phyloP scores from a whole-genome alignment of 2,888 invertebrate genomes.

The Diaperis boleti region DNA sequence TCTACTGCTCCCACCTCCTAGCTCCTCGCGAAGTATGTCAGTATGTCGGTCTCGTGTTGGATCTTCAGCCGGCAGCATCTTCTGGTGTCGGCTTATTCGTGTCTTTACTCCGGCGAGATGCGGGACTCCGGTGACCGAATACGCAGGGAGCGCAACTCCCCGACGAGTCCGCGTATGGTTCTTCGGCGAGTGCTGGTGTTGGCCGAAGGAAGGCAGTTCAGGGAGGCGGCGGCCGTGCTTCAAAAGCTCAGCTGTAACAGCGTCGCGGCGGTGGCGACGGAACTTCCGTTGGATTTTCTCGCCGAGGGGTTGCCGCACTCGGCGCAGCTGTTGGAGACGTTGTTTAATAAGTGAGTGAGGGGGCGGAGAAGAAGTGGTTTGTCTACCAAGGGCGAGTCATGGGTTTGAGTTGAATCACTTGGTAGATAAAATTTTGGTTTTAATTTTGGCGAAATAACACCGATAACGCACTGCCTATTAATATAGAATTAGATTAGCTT shows the following conservation, averaged over 20 bases:
- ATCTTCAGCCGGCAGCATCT: slow-evolving; percentile 42
- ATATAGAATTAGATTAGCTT: too few relatives aligned
- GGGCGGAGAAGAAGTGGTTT: background rate
- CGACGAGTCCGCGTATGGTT: slow-evolving; percentile 76
- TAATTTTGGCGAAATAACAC: too few relatives aligned
- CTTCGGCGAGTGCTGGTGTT: slow-evolving; percentile 80
- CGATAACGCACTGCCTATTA: too few relatives aligned
- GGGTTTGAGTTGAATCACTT: too few relatives aligned
- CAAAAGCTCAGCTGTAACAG: slow-evolving; percentile 84
- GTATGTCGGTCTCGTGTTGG: slow-evolving; percentile 51
- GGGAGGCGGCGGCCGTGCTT: slow-evolving; percentile 90
- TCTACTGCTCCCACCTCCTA: slow-evolving; percentile 27
- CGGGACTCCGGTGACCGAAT: slow-evolving; percentile 81
- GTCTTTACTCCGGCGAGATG: slow-evolving; percentile 66
- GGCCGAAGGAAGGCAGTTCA: slow-evolving; percentile 88
- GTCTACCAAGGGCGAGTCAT: too few relatives aligned
- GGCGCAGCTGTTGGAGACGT: slow-evolving; percentile 86
- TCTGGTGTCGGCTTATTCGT: slow-evolving; percentile 50
- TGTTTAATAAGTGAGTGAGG: slow-evolving; percentile 75
- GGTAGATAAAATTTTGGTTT: too few relatives aligned
- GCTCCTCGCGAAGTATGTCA: slow-evolving; percentile 54
- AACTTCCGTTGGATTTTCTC: slow-evolving; percentile 87
- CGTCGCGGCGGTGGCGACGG: slow-evolving; percentile 79
- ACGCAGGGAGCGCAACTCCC: slow-evolving; percentile 73
- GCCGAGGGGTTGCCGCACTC: slow-evolving; percentile 93